These are phyloP conservation scores for Aegithalos caudatus DNA, from an alignment of 2,113 vertebrate species.

Conservation along the genomic window DNA sequence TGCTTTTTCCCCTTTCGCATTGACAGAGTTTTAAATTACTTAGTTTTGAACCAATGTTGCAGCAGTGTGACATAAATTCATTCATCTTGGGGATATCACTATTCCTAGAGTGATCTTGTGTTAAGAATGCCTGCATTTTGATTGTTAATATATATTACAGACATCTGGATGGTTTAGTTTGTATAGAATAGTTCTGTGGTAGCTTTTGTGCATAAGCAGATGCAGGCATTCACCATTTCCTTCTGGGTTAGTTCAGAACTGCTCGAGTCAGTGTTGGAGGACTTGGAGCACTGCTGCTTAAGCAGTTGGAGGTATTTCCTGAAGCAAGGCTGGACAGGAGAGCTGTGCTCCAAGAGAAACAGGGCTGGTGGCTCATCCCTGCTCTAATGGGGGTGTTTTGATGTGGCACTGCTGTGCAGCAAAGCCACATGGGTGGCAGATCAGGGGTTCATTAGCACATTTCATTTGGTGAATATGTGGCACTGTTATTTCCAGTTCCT, in stretches of 20 bases:
- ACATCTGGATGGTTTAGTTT: neutral
- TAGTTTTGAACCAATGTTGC: neutral
- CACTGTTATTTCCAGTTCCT: neutral
- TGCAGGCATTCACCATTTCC: neutral
- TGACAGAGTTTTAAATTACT: neutral
- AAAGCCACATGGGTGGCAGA: neutral
- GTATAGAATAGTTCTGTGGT: neutral
- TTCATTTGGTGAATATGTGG: neutral
- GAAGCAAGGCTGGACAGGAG: neutral
- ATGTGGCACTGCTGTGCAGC: neutral
- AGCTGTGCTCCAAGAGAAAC: neutral
- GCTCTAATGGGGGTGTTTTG: neutral
- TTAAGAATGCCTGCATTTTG: neutral
- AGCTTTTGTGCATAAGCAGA: neutral
- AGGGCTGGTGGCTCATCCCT: neutral
- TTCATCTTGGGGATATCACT: neutral
- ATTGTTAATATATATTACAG: neutral
- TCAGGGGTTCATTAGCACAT: neutral
- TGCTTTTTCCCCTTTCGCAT: no score
- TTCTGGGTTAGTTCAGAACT: neutral
- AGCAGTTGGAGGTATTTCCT: neutral
- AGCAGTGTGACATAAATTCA: neutral
- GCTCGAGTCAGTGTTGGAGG: neutral
- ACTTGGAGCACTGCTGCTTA: neutral
- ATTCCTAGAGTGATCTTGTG: neutral